phyloP scores from a whole-genome alignment of 92 coral and sea anemone genomes.

The Blastomussa wellsi region DNA sequence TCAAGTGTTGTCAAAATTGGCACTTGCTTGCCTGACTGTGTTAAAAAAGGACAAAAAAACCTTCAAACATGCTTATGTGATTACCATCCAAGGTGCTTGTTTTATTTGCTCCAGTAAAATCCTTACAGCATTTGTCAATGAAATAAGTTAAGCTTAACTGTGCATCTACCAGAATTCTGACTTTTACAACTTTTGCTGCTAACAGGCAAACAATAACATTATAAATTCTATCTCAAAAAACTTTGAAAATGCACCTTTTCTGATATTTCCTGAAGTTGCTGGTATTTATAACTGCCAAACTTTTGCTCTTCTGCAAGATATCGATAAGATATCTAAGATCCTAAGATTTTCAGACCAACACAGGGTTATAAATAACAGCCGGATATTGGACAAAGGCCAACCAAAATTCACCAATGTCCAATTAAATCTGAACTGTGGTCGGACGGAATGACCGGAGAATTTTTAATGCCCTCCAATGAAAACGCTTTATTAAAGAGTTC shows the following conservation, averaged over 20 bases:
- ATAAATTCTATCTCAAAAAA: not conserved
- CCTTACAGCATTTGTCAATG: not conserved
- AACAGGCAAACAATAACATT: not conserved
- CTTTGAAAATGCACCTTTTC: not conserved
- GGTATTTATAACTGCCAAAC: not conserved
- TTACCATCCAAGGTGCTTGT: not conserved
- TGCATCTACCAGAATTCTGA: not conserved
- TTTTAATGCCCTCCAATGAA: too few species aligned
- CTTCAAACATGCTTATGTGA: not conserved
- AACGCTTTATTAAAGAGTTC: too few species aligned
- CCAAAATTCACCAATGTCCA: too few species aligned
- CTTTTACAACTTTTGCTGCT: not conserved
- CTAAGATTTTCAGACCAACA: not conserved
- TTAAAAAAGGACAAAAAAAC: not conserved
- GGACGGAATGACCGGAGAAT: too few species aligned
- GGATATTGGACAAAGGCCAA: too few species aligned
- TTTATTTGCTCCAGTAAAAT: conserved; percentile 7
- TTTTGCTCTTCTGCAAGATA: not conserved
- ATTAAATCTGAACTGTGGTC: too few species aligned
- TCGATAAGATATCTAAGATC: not conserved
- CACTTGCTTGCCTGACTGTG: too few species aligned
- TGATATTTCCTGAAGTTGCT: not conserved
- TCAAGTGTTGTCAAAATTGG: too few species aligned
- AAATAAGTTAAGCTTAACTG: not conserved
- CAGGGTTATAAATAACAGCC: too few species aligned